Evolutionary conservation across 2,888 invertebrate genomes (phyloP), one percentile per base, ranked within the genome.

Genomic region (Heliconius hortense): DNA sequence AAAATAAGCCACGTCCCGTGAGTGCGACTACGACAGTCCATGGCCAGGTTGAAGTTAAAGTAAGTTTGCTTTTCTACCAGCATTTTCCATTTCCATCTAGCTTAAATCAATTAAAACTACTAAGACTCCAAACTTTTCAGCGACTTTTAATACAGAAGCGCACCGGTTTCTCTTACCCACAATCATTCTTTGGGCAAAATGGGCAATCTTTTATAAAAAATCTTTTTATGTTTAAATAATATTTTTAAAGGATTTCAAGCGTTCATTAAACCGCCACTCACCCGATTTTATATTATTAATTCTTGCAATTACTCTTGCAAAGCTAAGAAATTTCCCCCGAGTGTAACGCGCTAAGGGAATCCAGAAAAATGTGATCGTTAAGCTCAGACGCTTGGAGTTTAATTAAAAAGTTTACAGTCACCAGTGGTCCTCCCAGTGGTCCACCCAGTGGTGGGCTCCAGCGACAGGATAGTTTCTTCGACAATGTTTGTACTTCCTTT

Each of bases 301-400:
- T 90, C 85, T 83, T 84, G 86, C 89, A 89, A 91, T 92, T 90
- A 91, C 88, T 91, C 87, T 85, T 85, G 84, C 87, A 84, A 83
- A 86, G 85, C 84, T 84, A 84, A 85, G 87, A 90, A 87, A 91
- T 90, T 92, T 89, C 90, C 89, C 88, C 84, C 81, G 89, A 87
- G 90, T 83, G 82, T 82, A 83, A 83, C 83, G 85, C 82, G 84
- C 84, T 81, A 86, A 87, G 88, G 88, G 90, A 88, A 86, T 87
- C 87, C 88, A 89, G 90, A 92, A 91, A 92, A 92, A 91, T 91
- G 89, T 84, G 88, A 85, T 90, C 90, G 89, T 91, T 91, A 90
- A 90, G 87, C 85, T 83, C 82, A 80, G 81, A 82, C 82, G 86
- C 86, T 85, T 83, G 82, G 83, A 85, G 83, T 89, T 92, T 92